phyloP scores from a whole-genome alignment of 2,888 invertebrate genomes.

The Cephus pulcher region DNA sequence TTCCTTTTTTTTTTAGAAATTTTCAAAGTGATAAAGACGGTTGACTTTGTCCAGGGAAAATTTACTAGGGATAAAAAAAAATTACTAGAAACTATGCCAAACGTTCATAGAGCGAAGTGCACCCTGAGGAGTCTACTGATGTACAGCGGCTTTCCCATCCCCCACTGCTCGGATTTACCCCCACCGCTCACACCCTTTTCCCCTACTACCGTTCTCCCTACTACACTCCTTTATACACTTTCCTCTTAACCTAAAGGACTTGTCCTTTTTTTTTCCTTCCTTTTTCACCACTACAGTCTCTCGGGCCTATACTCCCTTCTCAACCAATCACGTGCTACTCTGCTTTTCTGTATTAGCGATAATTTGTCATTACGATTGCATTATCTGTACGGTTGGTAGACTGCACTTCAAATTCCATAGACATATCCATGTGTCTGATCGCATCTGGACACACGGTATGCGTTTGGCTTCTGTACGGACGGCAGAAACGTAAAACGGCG shows the following conservation, averaged over 20 bases:
- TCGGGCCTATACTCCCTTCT: slow-evolving; percentile 6
- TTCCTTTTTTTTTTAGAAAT: not conserved
- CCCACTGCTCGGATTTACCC: slow-evolving; percentile 49
- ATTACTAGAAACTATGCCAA: not conserved
- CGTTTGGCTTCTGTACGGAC: not conserved
- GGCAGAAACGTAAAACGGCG: slow-evolving; percentile 55
- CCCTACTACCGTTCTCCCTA: slow-evolving; percentile 6
- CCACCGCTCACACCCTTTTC: slow-evolving; percentile 10
- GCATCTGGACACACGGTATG: not conserved
- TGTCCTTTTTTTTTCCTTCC: not conserved
- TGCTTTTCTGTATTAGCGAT: not conserved
- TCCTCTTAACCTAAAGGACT: not conserved
- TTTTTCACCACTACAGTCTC: slow-evolving; percentile 6
- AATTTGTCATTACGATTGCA: not conserved
- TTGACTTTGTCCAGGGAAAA: not conserved
- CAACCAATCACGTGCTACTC: not conserved
- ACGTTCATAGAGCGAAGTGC: slow-evolving; percentile 15
- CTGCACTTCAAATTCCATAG: not conserved
- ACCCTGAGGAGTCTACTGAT: slow-evolving; percentile 29
- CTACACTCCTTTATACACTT: slow-evolving; percentile 9
- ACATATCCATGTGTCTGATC: not conserved
- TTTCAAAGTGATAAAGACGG: not conserved
- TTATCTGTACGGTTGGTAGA: not conserved
- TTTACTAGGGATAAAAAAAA: not conserved
- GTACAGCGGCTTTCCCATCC: slow-evolving; percentile 25